phyloP scores from a whole-genome alignment of 1,140 invertebrate species.

The Ceratosolen fusciceps region DNA sequence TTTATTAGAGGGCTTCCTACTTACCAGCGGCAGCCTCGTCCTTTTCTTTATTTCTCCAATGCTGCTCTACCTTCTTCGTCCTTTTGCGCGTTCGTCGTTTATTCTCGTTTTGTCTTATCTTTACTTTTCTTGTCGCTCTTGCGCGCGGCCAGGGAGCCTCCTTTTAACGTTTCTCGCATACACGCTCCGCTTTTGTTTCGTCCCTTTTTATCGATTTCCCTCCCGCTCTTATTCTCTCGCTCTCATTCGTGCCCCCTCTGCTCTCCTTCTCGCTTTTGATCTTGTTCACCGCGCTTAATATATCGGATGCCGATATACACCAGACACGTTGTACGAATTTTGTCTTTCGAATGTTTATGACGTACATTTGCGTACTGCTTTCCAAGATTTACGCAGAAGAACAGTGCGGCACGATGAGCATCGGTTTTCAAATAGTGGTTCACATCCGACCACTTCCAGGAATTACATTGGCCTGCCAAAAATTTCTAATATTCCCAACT shows the following conservation, averaged over 20 bases:
- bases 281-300: conserved; percentile 30
- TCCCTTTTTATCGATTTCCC: conserved; percentile 8
- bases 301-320: conserved; percentile 24
- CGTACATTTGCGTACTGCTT: conserved; percentile 11
- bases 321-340: conserved; percentile 34
- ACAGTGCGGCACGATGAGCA: not conserved
- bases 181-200: conserved; percentile 24
- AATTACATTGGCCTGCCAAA: not conserved
- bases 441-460: not conserved
- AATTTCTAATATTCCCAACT: too few species aligned
- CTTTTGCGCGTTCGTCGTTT: conserved; percentile 26
- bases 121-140: conserved; percentile 15
- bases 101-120: conserved; percentile 39
- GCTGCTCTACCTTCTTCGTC: conserved; percentile 15
- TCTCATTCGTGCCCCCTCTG: not conserved
- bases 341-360: conserved; percentile 36
- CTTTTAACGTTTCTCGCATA: conserved; percentile 29
- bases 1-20: conserved; percentile 38
- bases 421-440: not conserved
- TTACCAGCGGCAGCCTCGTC: conserved; percentile 29
- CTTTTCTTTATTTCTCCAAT: conserved; percentile 29
- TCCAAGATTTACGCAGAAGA: not conserved
- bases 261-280: conserved; percentile 8
- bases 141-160: not conserved
- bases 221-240: not conserved